Conservation (phyloP, 2,797 vertebrate species). For the Tachyglossus aculeatus region DNA sequence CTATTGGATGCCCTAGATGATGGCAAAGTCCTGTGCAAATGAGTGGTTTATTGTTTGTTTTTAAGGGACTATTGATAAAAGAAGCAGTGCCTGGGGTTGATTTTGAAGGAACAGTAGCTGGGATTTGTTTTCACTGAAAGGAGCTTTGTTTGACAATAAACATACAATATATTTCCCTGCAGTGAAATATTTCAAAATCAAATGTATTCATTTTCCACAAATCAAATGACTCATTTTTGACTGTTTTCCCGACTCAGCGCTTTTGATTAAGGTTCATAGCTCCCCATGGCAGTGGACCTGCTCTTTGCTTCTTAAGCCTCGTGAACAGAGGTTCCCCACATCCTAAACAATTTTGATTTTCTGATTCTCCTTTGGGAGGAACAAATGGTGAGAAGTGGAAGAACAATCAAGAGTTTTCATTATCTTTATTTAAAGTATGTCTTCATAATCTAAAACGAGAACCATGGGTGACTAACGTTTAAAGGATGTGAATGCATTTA, state of each 20-base stretch:
- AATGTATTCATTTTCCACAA: slow-evolving; percentile 33
- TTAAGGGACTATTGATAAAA: fast-evolving
- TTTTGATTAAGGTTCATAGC: slow-evolving; percentile 16
- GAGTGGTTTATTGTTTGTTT: background rate
- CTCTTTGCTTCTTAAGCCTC: background rate
- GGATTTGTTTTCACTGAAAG: background rate
- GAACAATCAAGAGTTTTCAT: background rate
- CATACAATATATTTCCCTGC: background rate
- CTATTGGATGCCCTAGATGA: background rate
- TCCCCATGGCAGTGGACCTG: background rate
- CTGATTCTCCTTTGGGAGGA: background rate
- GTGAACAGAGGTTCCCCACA: background rate
- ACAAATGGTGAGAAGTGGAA: background rate
- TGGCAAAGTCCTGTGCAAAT: background rate
- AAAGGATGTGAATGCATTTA: background rate
- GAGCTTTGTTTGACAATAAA: background rate
- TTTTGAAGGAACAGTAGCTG: background rate
- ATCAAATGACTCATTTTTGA: slow-evolving; percentile 30
- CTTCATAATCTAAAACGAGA: too few relatives aligned
- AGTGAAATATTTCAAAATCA: slow-evolving; percentile 31
- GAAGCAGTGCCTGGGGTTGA: background rate
- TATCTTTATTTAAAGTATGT: background rate
- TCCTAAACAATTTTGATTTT: background rate
- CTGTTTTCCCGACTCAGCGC: slow-evolving; percentile 23
- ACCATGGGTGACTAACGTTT: too few relatives aligned